These are phyloP conservation scores for Geococcyx californianus DNA, from an alignment of 2,113 vertebrate genomes.

Conservation along the genomic window DNA sequence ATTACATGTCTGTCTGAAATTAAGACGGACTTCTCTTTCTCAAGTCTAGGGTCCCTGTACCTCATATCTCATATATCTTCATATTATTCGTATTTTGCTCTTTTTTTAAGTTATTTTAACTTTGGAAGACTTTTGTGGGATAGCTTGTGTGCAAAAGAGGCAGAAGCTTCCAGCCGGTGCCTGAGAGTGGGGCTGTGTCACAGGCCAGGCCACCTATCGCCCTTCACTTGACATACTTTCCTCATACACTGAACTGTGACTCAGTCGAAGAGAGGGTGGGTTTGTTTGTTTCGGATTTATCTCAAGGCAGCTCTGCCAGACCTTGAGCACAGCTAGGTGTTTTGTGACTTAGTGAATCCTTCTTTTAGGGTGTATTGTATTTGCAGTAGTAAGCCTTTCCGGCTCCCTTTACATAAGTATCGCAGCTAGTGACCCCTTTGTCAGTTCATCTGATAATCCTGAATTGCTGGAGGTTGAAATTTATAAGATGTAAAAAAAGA, in stretches of 20 bases:
- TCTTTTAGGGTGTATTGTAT: neutral
- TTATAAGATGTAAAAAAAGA: neutral
- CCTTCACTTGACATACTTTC: neutral
- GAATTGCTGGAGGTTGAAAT: neutral
- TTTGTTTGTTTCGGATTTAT: conserved; percentile 22
- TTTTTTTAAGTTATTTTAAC: neutral
- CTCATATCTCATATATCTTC: no score
- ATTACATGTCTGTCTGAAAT: neutral
- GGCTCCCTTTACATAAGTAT: neutral
- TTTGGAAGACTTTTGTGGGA: neutral
- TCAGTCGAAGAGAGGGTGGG: neutral
- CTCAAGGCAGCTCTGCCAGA: neutral
- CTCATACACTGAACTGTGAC: neutral
- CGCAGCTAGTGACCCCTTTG: neutral
- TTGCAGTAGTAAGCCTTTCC: neutral
- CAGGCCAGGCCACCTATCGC: neutral
- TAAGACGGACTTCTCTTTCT: neutral
- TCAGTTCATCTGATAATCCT: neutral
- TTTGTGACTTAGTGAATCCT: neutral
- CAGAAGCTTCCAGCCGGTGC: neutral
- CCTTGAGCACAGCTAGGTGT: neutral
- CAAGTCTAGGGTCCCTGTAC: neutral
- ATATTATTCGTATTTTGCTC: neutral
- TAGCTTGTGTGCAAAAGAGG: neutral
- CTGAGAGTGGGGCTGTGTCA: neutral